Evolutionary conservation across 2,797 vertebrate species (phyloP).

Genomic region (Picus viridis): DNA sequence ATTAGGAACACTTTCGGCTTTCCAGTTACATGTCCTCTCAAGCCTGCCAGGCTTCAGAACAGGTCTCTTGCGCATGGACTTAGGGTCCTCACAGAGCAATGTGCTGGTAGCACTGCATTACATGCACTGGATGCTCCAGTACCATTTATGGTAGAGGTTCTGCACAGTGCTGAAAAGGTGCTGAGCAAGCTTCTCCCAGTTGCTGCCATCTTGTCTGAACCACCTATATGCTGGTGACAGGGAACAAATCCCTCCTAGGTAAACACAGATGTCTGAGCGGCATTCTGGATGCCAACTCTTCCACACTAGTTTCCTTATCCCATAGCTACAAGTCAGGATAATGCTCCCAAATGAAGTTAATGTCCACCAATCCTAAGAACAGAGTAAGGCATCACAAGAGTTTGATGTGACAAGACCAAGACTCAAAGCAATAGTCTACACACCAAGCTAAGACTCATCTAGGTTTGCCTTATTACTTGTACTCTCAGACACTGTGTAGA

Average conservation of each 20-base stretch:
- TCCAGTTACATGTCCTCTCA: neutral
- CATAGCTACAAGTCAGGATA: neutral
- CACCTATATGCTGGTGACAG: neutral
- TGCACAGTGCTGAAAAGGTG: neutral
- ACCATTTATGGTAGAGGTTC: neutral
- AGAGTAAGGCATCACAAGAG: neutral
- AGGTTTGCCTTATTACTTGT: neutral
- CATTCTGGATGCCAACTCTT: neutral
- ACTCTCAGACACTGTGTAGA: neutral
- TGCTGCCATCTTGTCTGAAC: neutral
- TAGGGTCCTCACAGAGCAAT: neutral
- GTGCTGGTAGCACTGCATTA: neutral
- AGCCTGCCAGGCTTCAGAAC: neutral
- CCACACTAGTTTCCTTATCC: neutral
- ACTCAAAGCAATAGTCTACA: constrained; percentile 4
- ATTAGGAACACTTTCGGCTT: neutral
- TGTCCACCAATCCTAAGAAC: neutral
- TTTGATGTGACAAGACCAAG: neutral
- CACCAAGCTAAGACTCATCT: neutral
- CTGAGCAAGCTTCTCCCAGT: neutral
- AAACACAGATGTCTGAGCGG: neutral
- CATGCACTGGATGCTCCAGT: neutral
- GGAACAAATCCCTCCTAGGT: neutral
- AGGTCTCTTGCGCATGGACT: neutral
- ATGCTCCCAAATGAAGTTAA: neutral